Evolutionary conservation across 2,888 invertebrate species (phyloP).

Genomic region (Cyaniris semiargus): DNA sequence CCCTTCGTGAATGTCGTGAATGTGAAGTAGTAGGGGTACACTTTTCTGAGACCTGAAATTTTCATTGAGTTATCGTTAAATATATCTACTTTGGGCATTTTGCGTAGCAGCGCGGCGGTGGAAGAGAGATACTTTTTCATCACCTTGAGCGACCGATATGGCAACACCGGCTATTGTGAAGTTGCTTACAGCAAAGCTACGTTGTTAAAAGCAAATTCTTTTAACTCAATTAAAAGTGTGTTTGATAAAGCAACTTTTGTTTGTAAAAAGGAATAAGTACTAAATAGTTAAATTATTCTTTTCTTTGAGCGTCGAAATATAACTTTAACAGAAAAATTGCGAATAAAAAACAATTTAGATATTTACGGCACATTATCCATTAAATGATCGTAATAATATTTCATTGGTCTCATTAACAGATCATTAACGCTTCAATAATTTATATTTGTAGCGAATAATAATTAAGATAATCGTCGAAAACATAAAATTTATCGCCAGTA

Average conservation of each 20-base stretch:
- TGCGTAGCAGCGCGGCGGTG: background rate
- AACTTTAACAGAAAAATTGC: background rate
- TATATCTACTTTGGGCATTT: background rate
- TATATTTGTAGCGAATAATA: slow-evolving; percentile 2
- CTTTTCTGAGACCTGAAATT: slow-evolving; percentile 91
- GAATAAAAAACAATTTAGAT: background rate
- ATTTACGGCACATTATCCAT: background rate
- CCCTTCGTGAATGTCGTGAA: slow-evolving; percentile 98
- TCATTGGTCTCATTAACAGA: slow-evolving; percentile 17
- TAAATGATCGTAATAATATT: background rate
- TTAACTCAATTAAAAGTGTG: no score
- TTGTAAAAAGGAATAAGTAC: no score
- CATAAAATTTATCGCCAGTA: slow-evolving; percentile 19
- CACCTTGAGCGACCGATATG: no score
- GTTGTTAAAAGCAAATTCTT: no score
- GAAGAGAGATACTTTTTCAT: no score
- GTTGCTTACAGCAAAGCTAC: no score
- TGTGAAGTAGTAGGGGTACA: slow-evolving; percentile 98
- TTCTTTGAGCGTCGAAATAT: background rate
- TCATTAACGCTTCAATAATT: slow-evolving; percentile 10
- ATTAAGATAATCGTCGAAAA: slow-evolving; percentile 1
- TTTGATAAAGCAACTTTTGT: no score
- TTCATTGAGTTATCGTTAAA: slow-evolving; percentile 24
- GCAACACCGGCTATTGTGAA: background rate
- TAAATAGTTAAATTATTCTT: background rate